A percentile compares a stretch with the other conserved stretches of the same genome.
These are phyloP conservation scores for Amyelois transitella DNA, from an alignment of 1,140 invertebrate species.

Conservation along the genomic window DNA sequence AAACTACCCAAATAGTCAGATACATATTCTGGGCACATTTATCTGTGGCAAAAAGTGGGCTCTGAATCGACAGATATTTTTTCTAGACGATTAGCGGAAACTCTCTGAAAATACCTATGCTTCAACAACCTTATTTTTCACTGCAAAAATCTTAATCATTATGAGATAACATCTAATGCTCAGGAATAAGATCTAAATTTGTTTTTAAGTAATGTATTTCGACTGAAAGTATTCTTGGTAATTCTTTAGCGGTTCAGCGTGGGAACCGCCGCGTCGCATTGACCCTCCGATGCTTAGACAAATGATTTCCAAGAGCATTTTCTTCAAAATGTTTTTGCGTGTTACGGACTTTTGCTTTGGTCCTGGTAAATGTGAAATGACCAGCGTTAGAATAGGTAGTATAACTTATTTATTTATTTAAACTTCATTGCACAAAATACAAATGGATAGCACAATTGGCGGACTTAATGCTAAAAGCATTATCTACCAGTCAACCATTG, in stretches of 20 bases:
- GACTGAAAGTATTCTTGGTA: slow-evolving; percentile 20
- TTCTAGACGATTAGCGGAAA: slow-evolving; percentile 66
- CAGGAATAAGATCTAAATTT: slow-evolving; percentile 14
- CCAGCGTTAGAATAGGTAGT: too few species aligned
- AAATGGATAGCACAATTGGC: too few species aligned
- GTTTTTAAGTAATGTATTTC: slow-evolving; percentile 3
- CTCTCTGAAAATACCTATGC: slow-evolving; percentile 56
- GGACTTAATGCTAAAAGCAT: too few species aligned
- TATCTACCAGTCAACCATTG: too few species aligned
- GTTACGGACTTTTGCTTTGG: slow-evolving; percentile 19
- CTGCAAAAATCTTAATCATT: background rate
- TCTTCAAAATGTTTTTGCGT: slow-evolving; percentile 54
- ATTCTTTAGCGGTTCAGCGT: slow-evolving; percentile 50
- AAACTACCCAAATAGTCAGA: slow-evolving; percentile 50
- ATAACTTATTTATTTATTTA: too few species aligned
- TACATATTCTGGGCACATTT: slow-evolving; percentile 63
- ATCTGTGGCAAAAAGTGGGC: slow-evolving; percentile 53
- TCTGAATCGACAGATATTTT: slow-evolving; percentile 69
- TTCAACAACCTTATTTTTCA: slow-evolving; percentile 16
- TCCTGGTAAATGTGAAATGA: background rate
- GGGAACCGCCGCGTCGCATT: slow-evolving; percentile 62
- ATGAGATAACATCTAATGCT: slow-evolving; percentile 11
- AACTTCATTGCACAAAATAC: too few species aligned
- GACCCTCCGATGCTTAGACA: slow-evolving; percentile 68
- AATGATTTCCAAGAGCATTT: slow-evolving; percentile 63